A percentile compares a stretch with the other conserved stretches of the same genome.
Conservation (phyloP, 2,113 vertebrate species). For the Neolamprologus variostigma region DNA sequence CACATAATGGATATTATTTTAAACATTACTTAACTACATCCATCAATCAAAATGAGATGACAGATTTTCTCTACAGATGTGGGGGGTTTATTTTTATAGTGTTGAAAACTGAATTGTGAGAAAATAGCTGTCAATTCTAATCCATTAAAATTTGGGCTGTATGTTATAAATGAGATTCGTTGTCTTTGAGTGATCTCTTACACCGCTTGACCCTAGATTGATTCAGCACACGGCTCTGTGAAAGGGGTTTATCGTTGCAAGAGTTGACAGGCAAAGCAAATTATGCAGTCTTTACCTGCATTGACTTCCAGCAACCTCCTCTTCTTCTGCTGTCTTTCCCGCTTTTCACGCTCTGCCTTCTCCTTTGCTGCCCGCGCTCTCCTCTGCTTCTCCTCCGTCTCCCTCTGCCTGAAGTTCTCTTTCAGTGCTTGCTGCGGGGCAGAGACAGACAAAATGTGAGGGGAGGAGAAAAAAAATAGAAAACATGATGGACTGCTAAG, state of each 20-base stretch:
- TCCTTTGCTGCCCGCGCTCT: conserved; percentile 85
- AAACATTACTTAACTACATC: not conserved
- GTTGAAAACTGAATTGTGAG: not conserved
- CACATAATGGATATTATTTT: not conserved
- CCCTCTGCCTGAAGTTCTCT: conserved; percentile 82
- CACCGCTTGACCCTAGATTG: not conserved
- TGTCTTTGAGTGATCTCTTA: conserved; percentile 10
- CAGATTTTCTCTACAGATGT: not conserved
- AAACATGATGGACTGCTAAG: conserved; percentile 27
- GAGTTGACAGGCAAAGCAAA: not conserved
- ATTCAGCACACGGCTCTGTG: not conserved
- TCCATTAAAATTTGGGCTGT: not conserved
- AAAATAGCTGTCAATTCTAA: not conserved
- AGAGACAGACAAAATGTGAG: not conserved
- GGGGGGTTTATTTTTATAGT: not conserved
- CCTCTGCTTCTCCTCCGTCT: conserved; percentile 88
- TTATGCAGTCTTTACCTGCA: conserved; percentile 72
- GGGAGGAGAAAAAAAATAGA: not conserved
- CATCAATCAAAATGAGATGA: not conserved
- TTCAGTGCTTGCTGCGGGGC: conserved; percentile 84
- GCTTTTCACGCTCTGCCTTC: conserved; percentile 88
- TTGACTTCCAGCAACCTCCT: conserved; percentile 86
- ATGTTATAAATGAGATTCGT: not conserved
- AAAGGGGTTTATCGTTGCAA: not conserved
- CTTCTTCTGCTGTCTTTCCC: conserved; percentile 89